These are phyloP conservation scores for Drosophila antonietae DNA, from an alignment of 2,888 invertebrate genomes.

Conservation along the genomic window DNA sequence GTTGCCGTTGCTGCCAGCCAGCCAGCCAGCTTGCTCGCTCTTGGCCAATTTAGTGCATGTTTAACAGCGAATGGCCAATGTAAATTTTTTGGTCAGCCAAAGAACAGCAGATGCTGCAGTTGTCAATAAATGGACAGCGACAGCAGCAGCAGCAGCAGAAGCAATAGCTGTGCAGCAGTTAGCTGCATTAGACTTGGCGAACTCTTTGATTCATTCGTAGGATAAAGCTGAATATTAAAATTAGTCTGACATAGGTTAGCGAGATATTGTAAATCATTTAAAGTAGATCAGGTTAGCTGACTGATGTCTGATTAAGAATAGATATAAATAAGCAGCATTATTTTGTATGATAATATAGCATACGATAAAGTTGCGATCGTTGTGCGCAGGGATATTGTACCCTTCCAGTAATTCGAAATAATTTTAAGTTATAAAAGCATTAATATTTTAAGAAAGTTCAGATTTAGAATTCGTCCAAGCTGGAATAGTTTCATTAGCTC, in stretches of 20 bases:
- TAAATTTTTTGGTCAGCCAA: constrained; percentile 55
- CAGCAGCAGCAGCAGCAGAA: not conserved
- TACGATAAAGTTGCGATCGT: too few species aligned
- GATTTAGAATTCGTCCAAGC: too few species aligned
- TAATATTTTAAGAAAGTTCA: too few species aligned
- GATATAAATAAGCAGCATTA: too few species aligned
- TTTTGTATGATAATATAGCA: too few species aligned
- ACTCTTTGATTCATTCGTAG: not conserved
- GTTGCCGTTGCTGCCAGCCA: constrained; percentile 6
- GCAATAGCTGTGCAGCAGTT: not conserved
- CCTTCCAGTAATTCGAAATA: too few species aligned
- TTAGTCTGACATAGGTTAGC: not conserved
- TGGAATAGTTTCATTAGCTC: too few species aligned
- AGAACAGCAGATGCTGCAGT: constrained; percentile 15
- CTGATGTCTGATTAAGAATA: too few species aligned
- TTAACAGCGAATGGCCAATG: constrained; percentile 65
- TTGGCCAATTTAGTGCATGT: constrained; percentile 69
- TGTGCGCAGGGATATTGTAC: too few species aligned
- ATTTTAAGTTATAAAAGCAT: too few species aligned
- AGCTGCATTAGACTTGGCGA: not conserved
- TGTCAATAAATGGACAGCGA: constrained; percentile 3
- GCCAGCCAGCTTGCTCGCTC: constrained; percentile 1
- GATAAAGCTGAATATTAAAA: not conserved
- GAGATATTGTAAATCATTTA: not conserved
- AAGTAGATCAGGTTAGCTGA: too few species aligned